Evolutionary conservation across 1,140 invertebrate genomes (phyloP).

Genomic region (Lepidostoma basale): DNA sequence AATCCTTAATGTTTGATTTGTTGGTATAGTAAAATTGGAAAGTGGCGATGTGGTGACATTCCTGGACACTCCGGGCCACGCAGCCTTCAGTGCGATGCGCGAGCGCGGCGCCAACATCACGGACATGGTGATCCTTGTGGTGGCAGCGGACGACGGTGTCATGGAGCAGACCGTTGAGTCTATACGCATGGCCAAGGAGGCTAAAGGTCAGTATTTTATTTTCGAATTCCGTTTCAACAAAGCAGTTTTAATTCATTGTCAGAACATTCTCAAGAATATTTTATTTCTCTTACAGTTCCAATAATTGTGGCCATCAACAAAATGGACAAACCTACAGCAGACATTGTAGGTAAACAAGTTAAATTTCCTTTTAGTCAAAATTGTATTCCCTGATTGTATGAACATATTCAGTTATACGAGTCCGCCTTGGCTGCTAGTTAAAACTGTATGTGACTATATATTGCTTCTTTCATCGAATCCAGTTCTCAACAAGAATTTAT

Average conservation of each 20-base stretch:
- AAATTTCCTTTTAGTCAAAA: conserved; percentile 8
- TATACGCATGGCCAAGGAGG: conserved; percentile 75
- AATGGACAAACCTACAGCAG: conserved; percentile 89
- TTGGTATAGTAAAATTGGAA: conserved; percentile 66
- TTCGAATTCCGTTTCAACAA: neutral
- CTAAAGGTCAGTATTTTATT: conserved; percentile 63
- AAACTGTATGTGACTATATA: no score
- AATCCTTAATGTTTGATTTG: no score
- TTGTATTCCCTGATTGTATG: no score
- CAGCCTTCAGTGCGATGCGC: conserved; percentile 92
- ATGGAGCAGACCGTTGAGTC: conserved; percentile 96
- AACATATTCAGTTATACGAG: no score
- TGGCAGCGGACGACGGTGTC: conserved; percentile 98
- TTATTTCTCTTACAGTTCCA: conserved; percentile 73
- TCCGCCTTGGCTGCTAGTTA: no score
- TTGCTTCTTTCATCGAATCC: no score
- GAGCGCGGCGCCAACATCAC: conserved; percentile 89
- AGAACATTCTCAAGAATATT: neutral
- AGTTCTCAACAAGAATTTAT: no score
- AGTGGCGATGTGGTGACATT: conserved; percentile 86
- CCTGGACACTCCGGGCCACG: conserved; percentile 99
- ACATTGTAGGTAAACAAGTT: conserved; percentile 74
- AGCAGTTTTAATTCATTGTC: neutral
- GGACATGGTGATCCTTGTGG: conserved; percentile 95
- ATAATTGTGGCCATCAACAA: conserved; percentile 99